Evolutionary conservation across 1,140 invertebrate species (phyloP).

Genomic region (Bombyx mori): DNA sequence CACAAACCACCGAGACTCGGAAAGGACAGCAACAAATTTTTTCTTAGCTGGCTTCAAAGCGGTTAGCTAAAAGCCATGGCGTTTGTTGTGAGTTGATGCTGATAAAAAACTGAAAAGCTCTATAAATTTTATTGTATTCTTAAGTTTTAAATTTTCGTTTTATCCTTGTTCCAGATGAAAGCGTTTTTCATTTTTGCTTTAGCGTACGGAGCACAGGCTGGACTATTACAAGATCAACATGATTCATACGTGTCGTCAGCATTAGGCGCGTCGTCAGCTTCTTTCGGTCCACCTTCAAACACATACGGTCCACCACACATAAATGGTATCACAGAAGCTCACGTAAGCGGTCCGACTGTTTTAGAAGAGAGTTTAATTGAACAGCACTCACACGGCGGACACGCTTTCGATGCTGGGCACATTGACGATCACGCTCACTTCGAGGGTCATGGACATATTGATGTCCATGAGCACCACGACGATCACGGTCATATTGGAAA

Average conservation of each 20-base stretch:
- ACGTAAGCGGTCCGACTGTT: slow-evolving; percentile 11
- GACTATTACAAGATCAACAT: slow-evolving; percentile 28
- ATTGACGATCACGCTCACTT: not conserved
- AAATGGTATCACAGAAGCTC: slow-evolving; percentile 14
- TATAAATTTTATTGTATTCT: too few species aligned
- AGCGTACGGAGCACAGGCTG: slow-evolving; percentile 38
- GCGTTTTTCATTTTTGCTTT: slow-evolving; percentile 39
- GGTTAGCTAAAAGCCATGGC: slow-evolving; percentile 69
- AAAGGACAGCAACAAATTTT: slow-evolving; percentile 49
- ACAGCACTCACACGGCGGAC: slow-evolving; percentile 5
- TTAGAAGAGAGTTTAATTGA: slow-evolving; percentile 10
- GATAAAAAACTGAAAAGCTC: not conserved
- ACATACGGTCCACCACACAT: slow-evolving; percentile 33
- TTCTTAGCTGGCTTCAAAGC: slow-evolving; percentile 51
- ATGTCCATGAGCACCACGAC: not conserved
- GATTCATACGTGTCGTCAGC: slow-evolving; percentile 51
- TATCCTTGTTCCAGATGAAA: slow-evolving; percentile 47
- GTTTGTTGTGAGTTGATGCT: slow-evolving; percentile 55
- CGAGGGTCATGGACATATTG: not conserved
- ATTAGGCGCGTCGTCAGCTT: slow-evolving; percentile 41
- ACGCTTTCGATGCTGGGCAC: not conserved
- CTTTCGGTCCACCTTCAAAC: slow-evolving; percentile 38
- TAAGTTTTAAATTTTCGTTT: not conserved
- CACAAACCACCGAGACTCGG: slow-evolving; percentile 53
- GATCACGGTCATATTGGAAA: slow-evolving; percentile 3